A percentile compares a stretch with the other conserved stretches of the same genome.
phyloP scores from a whole-genome alignment of 2,113 vertebrate species.

The Murina feae region DNA sequence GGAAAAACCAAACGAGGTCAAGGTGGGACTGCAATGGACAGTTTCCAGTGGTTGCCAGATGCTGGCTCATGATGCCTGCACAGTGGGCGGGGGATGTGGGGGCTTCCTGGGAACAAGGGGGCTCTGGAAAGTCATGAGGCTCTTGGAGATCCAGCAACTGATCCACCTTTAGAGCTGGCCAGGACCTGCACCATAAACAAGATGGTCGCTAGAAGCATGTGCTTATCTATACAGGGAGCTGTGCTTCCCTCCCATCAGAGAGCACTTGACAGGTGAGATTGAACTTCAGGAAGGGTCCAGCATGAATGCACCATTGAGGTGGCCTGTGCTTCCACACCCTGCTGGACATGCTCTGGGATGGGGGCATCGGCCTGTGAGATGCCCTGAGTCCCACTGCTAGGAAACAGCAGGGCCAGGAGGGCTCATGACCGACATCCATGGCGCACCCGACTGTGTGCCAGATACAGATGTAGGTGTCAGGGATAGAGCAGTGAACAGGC shows the following conservation, averaged over 20 bases:
- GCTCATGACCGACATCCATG: neutral
- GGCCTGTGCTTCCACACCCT: too few species aligned
- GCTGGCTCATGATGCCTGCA: neutral
- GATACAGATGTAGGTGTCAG: rapidly evolving
- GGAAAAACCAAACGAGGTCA: neutral
- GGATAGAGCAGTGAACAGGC: neutral
- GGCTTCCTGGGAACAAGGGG: neutral
- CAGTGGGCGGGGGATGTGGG: rapidly evolving
- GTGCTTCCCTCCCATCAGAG: neutral
- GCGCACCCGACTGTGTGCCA: rapidly evolving
- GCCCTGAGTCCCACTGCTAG: neutral
- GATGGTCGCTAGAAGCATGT: neutral
- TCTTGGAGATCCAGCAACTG: neutral
- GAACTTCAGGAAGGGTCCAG: neutral
- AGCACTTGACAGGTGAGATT: neutral
- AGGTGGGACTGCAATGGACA: neutral
- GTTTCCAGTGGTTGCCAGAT: neutral
- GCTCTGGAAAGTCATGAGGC: neutral
- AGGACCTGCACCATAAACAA: neutral
- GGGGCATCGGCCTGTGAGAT: neutral
- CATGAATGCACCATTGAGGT: rapidly evolving
- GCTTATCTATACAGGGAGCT: neutral
- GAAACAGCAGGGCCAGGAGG: neutral
- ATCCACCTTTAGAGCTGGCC: neutral
- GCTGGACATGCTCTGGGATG: neutral